These are phyloP conservation scores for Meiosimyza decipiens DNA, from an alignment of 2,888 invertebrate genomes.

Conservation along the genomic window DNA sequence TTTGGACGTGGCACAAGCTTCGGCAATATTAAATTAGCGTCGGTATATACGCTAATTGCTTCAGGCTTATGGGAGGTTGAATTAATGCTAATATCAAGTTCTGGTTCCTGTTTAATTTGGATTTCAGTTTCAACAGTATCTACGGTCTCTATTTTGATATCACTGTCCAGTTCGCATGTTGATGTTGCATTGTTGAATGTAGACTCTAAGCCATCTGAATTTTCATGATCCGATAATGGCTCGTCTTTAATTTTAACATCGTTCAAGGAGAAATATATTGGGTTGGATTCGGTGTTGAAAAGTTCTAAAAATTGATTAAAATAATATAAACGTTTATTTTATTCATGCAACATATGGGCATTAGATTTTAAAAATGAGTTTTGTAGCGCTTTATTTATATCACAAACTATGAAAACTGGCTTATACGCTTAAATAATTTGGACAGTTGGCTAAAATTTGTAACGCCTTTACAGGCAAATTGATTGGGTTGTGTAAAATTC, in stretches of 20 bases:
- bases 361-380: too few species aligned
- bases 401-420: too few species aligned
- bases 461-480: too few species aligned
- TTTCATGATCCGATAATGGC: slow-evolving; percentile 39
- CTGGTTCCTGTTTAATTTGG: slow-evolving; percentile 21
- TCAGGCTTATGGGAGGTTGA: too few species aligned
- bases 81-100: background rate
- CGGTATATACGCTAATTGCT: background rate
- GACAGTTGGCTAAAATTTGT: too few species aligned
- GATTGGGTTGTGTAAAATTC: too few species aligned
- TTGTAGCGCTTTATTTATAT: too few species aligned
- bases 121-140: background rate
- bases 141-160: background rate
- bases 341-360: too few species aligned
- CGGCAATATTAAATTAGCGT: background rate
- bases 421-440: too few species aligned
- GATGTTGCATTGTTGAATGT: slow-evolving; percentile 6
- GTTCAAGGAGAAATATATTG: slow-evolving; percentile 11
- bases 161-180: background rate
- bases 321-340: too few species aligned
- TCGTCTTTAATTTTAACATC: slow-evolving; percentile 47
- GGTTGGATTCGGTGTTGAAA: background rate
- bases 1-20: slow-evolving; percentile 3
- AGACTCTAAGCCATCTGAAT: slow-evolving; percentile 15
- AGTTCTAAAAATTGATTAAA: background rate